Base-by-base conservation (phyloP, 2,113 vertebrate genomes). In the Trichechus manatus region DNA sequence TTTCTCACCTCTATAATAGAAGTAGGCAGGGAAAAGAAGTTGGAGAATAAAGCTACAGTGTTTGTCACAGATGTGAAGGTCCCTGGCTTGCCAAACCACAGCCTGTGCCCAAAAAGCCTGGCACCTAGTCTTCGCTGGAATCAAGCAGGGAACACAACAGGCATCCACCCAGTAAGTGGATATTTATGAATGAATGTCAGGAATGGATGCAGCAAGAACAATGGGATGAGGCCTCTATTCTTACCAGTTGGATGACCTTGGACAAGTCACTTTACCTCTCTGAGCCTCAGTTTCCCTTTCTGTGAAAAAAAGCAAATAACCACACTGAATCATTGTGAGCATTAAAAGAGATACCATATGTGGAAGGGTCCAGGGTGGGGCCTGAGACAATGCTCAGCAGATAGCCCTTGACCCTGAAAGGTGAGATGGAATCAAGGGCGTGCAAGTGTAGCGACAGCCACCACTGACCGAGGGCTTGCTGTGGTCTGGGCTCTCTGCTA, bases 211-310 rank as follows among this genome's bases (percentile, higher is more conserved):
- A 10, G 36, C 22, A 47, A 44, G 59, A 70, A 27, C 44, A 59
- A 7, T 0, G 9, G 33, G 50, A 27, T 11, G 1, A 33, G 82
- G 39, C 27, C 29, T 61, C 80, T 39, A 47, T 47, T 39, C 66
- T 68, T 36, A 4, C 11, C 0, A 0, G n/a, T 1, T 29, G 39
- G 47, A 9, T 50, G 11, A 42, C 33, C 47, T 74, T 47, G 17
- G 70, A 20, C 36, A 29, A 1, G 11, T 61, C 56, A 10, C n/a
- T 85, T 47, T 14, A 7, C 22, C 61, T 82, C 68, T 82, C n/a
- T 33, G 80, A 44, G 31, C 39, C 61, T 64, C 14, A 39, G 25
- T n/a, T 39, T 66, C 47, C 47, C 22, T n/a, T 63, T 22, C 31
- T 23, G 19, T 39, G 59, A 56, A 63, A 61, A 74, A 66, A n/a